phyloP scores from a whole-genome alignment of 2,797 vertebrate genomes.

The Sebastolobus altivelis region DNA sequence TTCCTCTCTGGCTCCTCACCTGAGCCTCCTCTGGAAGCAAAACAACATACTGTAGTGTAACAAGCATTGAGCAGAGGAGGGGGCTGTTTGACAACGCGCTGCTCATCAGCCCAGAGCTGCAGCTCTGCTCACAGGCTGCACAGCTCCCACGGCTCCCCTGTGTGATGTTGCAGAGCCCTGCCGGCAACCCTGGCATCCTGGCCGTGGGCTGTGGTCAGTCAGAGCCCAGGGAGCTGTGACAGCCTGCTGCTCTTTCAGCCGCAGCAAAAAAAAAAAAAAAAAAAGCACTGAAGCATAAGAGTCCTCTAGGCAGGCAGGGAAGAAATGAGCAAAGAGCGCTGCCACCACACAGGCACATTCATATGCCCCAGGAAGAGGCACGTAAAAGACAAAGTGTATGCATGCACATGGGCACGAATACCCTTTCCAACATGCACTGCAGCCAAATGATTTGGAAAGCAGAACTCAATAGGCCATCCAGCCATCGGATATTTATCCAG shows the following conservation, averaged over 20 bases:
- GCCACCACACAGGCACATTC: slow-evolving; percentile 40
- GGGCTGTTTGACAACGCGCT: slow-evolving; percentile 78
- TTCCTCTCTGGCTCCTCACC: slow-evolving; percentile 46
- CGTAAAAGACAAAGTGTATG: slow-evolving; percentile 15
- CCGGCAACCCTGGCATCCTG: slow-evolving; percentile 66
- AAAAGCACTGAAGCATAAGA: slow-evolving; percentile 47
- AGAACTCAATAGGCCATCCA: slow-evolving; percentile 40
- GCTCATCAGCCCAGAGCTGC: slow-evolving; percentile 51
- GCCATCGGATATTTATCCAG: slow-evolving; percentile 56
- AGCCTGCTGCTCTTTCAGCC: slow-evolving; percentile 78
- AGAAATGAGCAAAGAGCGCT: slow-evolving; percentile 48
- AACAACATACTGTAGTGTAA: slow-evolving; percentile 60
- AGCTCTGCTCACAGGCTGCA: slow-evolving; percentile 58
- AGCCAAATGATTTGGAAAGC: slow-evolving; percentile 58
- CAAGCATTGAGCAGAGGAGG: slow-evolving; percentile 76
- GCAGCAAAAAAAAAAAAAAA: slow-evolving; percentile 27
- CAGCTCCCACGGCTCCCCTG: slow-evolving; percentile 66
- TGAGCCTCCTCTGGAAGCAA: slow-evolving; percentile 40
- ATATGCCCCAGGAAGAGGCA: slow-evolving; percentile 37
- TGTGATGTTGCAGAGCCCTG: slow-evolving; percentile 71
- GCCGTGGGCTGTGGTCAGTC: slow-evolving; percentile 76
- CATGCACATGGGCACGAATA: slow-evolving; percentile 32
- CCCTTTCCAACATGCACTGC: slow-evolving; percentile 31
- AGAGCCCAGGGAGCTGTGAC: slow-evolving; percentile 77
- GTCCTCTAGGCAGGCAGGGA: slow-evolving; percentile 49